Evolutionary conservation across 2,113 vertebrate species (phyloP).

Genomic region (Ceratotherium simum): DNA sequence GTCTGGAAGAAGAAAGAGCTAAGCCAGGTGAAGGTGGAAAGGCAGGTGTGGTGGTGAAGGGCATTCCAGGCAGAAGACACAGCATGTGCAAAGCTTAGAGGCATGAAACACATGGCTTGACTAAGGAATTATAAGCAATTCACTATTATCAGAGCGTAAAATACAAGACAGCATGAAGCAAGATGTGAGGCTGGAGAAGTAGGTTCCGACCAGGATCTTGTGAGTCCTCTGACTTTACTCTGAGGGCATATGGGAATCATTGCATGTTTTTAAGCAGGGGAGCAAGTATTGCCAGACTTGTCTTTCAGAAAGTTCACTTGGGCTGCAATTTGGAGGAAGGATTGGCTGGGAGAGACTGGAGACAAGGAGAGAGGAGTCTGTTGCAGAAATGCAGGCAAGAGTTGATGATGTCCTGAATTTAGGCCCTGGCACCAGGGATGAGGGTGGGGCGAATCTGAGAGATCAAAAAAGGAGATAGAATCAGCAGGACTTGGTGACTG

Average conservation of each 20-base stretch:
- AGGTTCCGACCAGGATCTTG: conserved; percentile 5
- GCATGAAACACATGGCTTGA: conserved; percentile 4
- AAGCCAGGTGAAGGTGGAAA: not conserved
- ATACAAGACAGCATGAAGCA: conserved; percentile 3
- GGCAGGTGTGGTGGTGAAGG: not conserved
- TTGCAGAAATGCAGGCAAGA: conserved; percentile 6
- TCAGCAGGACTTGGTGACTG: not conserved
- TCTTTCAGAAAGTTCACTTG: not conserved
- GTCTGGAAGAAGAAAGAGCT: not conserved
- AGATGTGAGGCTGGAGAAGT: not conserved
- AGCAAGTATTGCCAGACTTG: not conserved
- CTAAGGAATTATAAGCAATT: not conserved
- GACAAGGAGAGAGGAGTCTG: not conserved
- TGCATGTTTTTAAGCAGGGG: not conserved
- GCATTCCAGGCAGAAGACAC: conserved; percentile 1
- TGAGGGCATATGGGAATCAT: not conserved
- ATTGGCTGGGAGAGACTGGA: not conserved
- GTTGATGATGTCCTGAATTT: not conserved
- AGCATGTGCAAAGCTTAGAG: conserved; percentile 25
- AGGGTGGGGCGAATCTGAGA: not conserved
- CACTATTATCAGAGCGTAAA: conserved; percentile 60
- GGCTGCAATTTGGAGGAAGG: not conserved
- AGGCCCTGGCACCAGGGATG: not conserved
- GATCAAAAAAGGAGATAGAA: not conserved
- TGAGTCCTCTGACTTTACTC: conserved; percentile 16